Base-by-base conservation (phyloP, 2,797 vertebrate species). In the Harpagifer antarcticus region DNA sequence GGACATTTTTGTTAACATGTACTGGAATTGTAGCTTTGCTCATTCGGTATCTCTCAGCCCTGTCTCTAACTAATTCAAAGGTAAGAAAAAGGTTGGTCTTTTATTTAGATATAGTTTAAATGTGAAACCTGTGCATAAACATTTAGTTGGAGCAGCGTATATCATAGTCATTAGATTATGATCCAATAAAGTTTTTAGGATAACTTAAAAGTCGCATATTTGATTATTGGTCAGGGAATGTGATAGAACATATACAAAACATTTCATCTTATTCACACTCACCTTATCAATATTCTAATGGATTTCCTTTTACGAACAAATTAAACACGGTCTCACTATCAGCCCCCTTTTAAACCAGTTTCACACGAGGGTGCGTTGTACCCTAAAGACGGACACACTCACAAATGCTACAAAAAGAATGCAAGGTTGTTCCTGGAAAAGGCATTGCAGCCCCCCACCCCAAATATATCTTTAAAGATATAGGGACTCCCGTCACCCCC, bases 41-140 rank as follows among this genome's bases (percentile, higher is more conserved):
- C 9, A 45, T 74, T 1, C 14, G 65, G 50, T 80, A 74, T 86
- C 54, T 86, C 88, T 91, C 91, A 93, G 87, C 87, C 87, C 86
- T 90, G 89, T 78, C 82, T 74, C 59, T 82, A 49, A 79, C 69
- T 87, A 88, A 86, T 86, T 88, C 81, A 68, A 90, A 92, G 94
- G 94, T 94, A 94, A 94, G 93, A 74, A 61, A 58, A 72, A 44
- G 5, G 9, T 65, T 17, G 52, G 8, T 57, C 31, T 33, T 62
- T 47, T n/a, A 56, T 45, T 62, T 56, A 1, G 33, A 69, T 73
- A 33, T 67, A 55, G 47, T 58, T 49, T 76, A 5, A 68, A 62
- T 37, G 33, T 37, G 55, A 73, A 68, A 80, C 84, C 91, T 89
- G 86, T 90, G 88, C 91, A 83, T 78, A 76, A 83, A 85, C 37